Base-by-base conservation (phyloP, 2,888 invertebrate species). In the Nemapogon koenigi region DNA sequence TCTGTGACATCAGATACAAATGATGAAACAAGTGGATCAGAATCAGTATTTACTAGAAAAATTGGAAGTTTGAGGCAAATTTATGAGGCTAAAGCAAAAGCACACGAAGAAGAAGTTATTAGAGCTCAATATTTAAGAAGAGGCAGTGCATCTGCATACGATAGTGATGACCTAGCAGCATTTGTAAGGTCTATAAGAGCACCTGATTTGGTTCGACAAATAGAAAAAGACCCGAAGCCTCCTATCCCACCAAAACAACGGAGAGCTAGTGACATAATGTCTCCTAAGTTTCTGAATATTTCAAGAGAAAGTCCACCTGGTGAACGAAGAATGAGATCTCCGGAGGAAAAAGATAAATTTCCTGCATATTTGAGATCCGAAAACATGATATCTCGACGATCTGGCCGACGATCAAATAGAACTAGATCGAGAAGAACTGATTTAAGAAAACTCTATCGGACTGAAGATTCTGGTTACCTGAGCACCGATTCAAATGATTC, bases 391-490 rank as follows among this genome's bases (percentile, higher is more conserved):
- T 60, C 67, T 29, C 59, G 68, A 37, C 62, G 64, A 18, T 79
- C 72, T 6, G 75, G 70, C 7, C 62, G 75, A 13, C 58, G 75
- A 28, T 67, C 75, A 26, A 62, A 65, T 2, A 51, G 75, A 44
- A 66, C 68, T n/a, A 58, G 76, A 52, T 66, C 71, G 4, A 53
- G 73, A 43, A 52, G 75, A 48, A 66, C 69, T 11, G 72, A 75
- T 45, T 45, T 73, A 18, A 70, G 63, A 45, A 79, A 70, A 49
- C 50, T 71, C 16, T 70, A 62, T 48, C 68, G 61, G 54, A 75
- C 69, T 2, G 86, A 87, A 62, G 93, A 93, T 59, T 90, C 91
- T 7, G 93, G 92, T 0, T 93, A 93, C 51, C 82, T 93, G 50
- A 93, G 92, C 55, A 90, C 90, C 0, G 92, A 92, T 55, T 91